phyloP scores from a whole-genome alignment of 35 echinoderm and acorn worm species.

The Apostichopus parvimensis region DNA sequence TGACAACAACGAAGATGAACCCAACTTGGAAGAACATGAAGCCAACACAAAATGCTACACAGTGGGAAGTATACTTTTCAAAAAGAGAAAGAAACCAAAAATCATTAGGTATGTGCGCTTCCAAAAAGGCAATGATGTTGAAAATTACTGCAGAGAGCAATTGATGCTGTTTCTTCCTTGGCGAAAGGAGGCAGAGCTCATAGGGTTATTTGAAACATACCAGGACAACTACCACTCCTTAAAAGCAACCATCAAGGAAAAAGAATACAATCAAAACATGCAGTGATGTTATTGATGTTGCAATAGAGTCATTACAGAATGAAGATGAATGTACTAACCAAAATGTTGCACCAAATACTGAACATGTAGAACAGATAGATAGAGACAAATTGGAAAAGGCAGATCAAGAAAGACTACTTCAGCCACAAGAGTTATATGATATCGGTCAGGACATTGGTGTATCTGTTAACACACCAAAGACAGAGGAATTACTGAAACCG shows the following conservation, averaged over 20 bases:
- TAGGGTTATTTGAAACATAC: constrained; percentile 25
- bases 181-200: constrained; percentile 28
- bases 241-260: not conserved
- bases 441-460: no score
- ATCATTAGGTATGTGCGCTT: constrained; percentile 32
- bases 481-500: constrained; percentile 29
- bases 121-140: not conserved
- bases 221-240: not conserved
- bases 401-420: not conserved
- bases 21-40: not conserved
- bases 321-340: constrained; percentile 1
- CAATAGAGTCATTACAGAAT: not conserved
- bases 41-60: not conserved
- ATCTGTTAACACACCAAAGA: not conserved
- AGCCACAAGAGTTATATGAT: no score
- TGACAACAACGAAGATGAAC: constrained; percentile 25
- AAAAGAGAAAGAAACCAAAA: not conserved
- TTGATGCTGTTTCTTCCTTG: constrained; percentile 51
- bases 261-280: no score
- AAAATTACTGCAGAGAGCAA: not conserved
- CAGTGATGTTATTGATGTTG: no score
- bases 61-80: not conserved
- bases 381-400: not conserved
- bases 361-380: constrained; percentile 29
- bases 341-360: constrained; percentile 27